Conservation (phyloP, 1,140 invertebrate genomes). For the Drosophila santomea region DNA sequence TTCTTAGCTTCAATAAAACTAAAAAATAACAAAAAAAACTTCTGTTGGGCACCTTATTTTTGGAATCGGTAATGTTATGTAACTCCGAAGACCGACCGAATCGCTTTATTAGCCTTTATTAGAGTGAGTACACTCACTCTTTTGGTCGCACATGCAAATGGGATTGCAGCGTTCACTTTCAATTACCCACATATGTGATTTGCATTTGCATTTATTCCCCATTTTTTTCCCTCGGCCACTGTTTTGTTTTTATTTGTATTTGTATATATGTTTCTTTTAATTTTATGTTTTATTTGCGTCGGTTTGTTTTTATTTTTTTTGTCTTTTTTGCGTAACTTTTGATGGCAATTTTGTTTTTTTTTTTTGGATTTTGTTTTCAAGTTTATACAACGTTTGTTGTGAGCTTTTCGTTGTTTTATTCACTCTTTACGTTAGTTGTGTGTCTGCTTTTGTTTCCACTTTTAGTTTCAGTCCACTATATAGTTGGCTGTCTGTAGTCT, state of each 20-base stretch:
- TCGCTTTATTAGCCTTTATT: slow-evolving; percentile 38
- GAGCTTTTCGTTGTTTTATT: slow-evolving; percentile 21
- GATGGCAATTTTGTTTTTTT: slow-evolving; percentile 25
- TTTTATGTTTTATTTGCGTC: neutral
- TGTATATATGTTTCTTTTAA: neutral
- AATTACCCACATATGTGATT: slow-evolving; percentile 62
- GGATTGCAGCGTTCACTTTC: slow-evolving; percentile 40
- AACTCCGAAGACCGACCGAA: slow-evolving; percentile 10
- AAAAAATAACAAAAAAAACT: too few species aligned
- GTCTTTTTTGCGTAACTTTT: slow-evolving; percentile 50
- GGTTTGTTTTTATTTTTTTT: slow-evolving; percentile 3
- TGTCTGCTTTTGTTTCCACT: slow-evolving; percentile 47
- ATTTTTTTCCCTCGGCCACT: neutral
- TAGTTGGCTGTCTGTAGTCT: slow-evolving; percentile 31
- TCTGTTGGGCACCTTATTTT: neutral
- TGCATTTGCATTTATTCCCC: slow-evolving; percentile 18
- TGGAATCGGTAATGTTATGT: neutral
- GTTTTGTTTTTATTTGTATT: slow-evolving; percentile 16
- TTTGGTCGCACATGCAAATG: slow-evolving; percentile 12
- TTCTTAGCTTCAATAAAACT: too few species aligned
- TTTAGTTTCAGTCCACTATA: slow-evolving; percentile 51
- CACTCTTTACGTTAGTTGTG: slow-evolving; percentile 23
- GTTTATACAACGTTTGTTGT: slow-evolving; percentile 48
- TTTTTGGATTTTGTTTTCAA: slow-evolving; percentile 30
- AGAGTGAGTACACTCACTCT: slow-evolving; percentile 40